Conservation (phyloP, 30 jellyfish, hydroid and myxozoan genomes). For the Pelagia noctiluca region DNA sequence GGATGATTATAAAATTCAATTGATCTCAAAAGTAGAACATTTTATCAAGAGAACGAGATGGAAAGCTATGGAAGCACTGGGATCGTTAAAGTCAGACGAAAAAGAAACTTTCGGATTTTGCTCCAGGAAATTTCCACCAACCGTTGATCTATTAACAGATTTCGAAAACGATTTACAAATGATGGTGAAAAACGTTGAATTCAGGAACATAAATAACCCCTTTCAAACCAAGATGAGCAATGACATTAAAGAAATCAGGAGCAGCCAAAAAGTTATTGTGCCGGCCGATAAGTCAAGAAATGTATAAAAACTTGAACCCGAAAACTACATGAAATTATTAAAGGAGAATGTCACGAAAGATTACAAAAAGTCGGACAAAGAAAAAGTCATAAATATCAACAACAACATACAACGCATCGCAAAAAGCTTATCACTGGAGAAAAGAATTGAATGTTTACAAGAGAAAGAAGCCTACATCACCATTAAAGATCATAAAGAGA, state of each 20-base stretch:
- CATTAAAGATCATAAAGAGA: constrained; percentile 65
- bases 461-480: constrained; percentile 53
- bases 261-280: constrained; percentile 5
- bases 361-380: constrained; percentile 34
- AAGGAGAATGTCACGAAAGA: constrained; percentile 26
- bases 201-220: constrained; percentile 18
- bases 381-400: background rate
- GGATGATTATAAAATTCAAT: background rate
- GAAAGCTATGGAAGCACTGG: constrained; percentile 53
- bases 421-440: constrained; percentile 9
- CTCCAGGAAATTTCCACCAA: constrained; percentile 70
- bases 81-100: no score
- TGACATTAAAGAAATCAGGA: constrained; percentile 28
- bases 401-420: constrained; percentile 26
- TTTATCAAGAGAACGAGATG: constrained; percentile 70
- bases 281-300: constrained; percentile 73
- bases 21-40: constrained; percentile 49
- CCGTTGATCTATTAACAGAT: background rate
- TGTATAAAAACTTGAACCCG: constrained; percentile 8
- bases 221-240: constrained; percentile 24
- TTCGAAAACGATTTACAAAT: constrained; percentile 60
- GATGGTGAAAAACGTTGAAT: constrained; percentile 40
- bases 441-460: constrained; percentile 43
- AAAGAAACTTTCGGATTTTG: no score
- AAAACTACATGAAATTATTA: constrained; percentile 23